A percentile compares a stretch with the other conserved stretches of the same genome.
Conservation (phyloP, 2,797 vertebrate genomes). For the Prionace glauca region DNA sequence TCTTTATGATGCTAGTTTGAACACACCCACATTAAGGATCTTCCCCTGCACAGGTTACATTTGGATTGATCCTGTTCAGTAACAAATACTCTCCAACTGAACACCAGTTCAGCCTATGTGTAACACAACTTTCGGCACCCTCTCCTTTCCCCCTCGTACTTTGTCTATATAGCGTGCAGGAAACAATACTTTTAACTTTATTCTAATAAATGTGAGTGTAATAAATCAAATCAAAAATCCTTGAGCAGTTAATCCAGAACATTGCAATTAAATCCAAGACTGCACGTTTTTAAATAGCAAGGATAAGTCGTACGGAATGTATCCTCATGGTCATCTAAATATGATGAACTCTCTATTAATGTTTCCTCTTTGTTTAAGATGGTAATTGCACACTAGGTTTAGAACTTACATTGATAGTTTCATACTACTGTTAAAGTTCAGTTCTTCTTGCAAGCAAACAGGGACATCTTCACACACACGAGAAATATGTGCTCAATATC, state of each 20-base stretch:
- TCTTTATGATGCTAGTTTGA: not conserved
- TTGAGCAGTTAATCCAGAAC: not conserved
- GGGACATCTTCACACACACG: not conserved
- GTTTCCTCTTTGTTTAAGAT: not conserved
- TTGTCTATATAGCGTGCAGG: no score
- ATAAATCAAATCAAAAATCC: not conserved
- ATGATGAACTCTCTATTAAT: not conserved
- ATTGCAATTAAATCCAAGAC: not conserved
- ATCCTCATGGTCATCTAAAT: not conserved
- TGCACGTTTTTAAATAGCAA: not conserved
- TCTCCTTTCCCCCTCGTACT: no score
- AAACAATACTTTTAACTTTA: no score
- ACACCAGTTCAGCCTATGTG: not conserved
- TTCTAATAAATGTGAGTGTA: no score
- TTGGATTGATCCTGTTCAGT: not conserved
- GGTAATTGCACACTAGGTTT: constrained; percentile 13
- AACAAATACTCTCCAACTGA: not conserved
- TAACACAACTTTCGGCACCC: no score
- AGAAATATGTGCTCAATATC: constrained; percentile 24
- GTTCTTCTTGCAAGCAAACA: constrained; percentile 18
- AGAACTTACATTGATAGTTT: not conserved
- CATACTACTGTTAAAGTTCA: constrained; percentile 2
- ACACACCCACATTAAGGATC: not conserved
- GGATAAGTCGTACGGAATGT: not conserved
- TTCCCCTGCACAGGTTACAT: not conserved